Conservation (phyloP, 2,888 invertebrate species). For the Mantis religiosa region DNA sequence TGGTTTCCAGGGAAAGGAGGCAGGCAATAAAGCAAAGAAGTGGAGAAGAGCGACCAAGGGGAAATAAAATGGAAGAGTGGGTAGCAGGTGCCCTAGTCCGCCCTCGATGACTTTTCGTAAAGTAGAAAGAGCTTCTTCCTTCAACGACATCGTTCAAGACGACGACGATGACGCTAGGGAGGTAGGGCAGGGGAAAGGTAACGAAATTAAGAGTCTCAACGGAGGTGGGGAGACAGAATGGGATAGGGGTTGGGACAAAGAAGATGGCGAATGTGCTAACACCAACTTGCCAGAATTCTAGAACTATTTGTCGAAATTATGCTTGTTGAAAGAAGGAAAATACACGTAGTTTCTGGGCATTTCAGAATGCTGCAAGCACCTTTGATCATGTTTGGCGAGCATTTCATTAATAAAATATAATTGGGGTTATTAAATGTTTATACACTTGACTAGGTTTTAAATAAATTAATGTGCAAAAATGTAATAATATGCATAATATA, state of each 20-base stretch:
- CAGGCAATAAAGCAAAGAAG: neutral
- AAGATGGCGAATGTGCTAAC: neutral
- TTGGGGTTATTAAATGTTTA: no score
- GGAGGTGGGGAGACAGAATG: neutral
- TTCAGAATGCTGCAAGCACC: no score
- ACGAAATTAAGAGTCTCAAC: neutral
- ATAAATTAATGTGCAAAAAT: no score
- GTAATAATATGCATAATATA: no score
- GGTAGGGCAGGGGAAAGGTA: neutral
- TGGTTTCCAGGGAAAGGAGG: neutral
- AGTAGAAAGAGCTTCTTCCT: neutral
- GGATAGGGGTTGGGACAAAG: neutral
- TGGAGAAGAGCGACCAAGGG: neutral
- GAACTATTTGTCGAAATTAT: no score
- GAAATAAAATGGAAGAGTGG: neutral
- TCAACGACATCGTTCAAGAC: neutral
- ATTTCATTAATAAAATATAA: no score
- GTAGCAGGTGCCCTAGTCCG: neutral
- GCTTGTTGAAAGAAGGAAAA: no score
- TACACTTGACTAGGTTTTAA: no score
- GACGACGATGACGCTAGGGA: neutral
- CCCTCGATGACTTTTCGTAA: neutral
- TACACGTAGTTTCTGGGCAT: no score
- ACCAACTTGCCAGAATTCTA: neutral
- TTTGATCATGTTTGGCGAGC: no score